These are phyloP conservation scores for Drosophila subquinaria DNA, from an alignment of 2,888 invertebrate species.

Conservation along the genomic window DNA sequence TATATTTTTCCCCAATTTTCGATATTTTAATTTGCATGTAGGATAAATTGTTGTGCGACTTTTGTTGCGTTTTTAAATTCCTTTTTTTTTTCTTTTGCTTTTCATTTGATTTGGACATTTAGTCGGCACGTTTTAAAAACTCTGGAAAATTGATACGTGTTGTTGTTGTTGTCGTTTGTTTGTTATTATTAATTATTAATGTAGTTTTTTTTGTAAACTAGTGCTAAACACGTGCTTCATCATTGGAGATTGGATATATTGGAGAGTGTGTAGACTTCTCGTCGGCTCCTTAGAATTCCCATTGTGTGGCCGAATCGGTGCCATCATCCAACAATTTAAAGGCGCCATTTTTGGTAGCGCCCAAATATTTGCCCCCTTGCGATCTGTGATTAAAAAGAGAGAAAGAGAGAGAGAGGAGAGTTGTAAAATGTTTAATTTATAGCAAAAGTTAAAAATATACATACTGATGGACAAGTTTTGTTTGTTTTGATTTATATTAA, in stretches of 20 bases:
- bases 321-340: conserved; percentile 93
- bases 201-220: conserved; percentile 17
- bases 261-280: background rate
- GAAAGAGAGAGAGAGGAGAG: background rate
- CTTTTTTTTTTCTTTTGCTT: background rate
- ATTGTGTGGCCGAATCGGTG: conserved; percentile 93
- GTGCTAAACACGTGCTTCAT: conserved; percentile 29
- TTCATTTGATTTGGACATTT: conserved; percentile 41
- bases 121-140: conserved; percentile 46
- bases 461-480: background rate
- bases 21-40: conserved; percentile 41
- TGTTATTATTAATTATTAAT: conserved; percentile 13
- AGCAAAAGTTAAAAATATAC: background rate
- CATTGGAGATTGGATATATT: conserved; percentile 1
- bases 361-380: conserved; percentile 90
- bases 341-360: conserved; percentile 96
- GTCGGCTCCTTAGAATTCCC: conserved; percentile 92
- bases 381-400: conserved; percentile 71
- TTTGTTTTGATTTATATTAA: background rate
- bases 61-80: conserved; percentile 27
- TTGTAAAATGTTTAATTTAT: conserved; percentile 87
- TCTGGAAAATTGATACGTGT: conserved; percentile 51
- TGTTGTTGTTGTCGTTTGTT: conserved; percentile 7
- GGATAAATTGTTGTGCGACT: conserved; percentile 56
- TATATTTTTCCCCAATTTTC: conserved; percentile 31